Percentiles rank a stretch among this genome's conserved stretches.
Evolutionary conservation across 1,140 invertebrate species (phyloP).

Genomic region (Hesperophylax magnus): DNA sequence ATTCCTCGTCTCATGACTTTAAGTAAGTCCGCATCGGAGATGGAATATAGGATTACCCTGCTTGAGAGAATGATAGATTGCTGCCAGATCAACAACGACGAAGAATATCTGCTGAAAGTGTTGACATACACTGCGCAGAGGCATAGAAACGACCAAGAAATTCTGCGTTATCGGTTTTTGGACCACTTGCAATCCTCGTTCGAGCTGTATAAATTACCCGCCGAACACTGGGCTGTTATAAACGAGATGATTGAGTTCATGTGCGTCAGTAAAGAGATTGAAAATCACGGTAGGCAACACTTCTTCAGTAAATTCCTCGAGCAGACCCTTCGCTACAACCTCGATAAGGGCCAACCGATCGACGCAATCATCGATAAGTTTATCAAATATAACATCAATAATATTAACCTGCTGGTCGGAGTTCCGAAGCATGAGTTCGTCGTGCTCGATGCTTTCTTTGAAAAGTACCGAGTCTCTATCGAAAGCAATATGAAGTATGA

Average conservation of each 20-base stretch:
- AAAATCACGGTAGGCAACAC: constrained; percentile 27
- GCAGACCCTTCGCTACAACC: constrained; percentile 23
- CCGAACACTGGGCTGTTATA: constrained; percentile 49
- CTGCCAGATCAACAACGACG: constrained; percentile 48
- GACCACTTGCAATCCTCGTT: constrained; percentile 34
- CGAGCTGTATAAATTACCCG: constrained; percentile 31
- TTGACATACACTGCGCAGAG: constrained; percentile 47
- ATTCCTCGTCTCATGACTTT: constrained; percentile 42
- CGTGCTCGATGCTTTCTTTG: constrained; percentile 39
- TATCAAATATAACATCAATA: constrained; percentile 39
- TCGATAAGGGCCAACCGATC: constrained; percentile 36
- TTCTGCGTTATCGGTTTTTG: constrained; percentile 44
- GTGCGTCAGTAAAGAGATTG: constrained; percentile 46
- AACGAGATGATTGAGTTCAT: constrained; percentile 52
- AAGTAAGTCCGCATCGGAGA: constrained; percentile 12
- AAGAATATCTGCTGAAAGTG: constrained; percentile 29
- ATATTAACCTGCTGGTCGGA: constrained; percentile 32
- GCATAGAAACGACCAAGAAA: constrained; percentile 49
- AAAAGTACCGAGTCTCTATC: constrained; percentile 41
- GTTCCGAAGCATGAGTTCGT: constrained; percentile 34
- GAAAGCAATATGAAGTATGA: constrained; percentile 17
- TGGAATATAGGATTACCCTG: constrained; percentile 11
- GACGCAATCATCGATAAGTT: constrained; percentile 43
- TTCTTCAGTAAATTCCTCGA: constrained; percentile 41
- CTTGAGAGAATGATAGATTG: constrained; percentile 48